A percentile compares a stretch with the other conserved stretches of the same genome.
Conservation (phyloP, 2,888 invertebrate genomes). For the Platycnemis pennipes region DNA sequence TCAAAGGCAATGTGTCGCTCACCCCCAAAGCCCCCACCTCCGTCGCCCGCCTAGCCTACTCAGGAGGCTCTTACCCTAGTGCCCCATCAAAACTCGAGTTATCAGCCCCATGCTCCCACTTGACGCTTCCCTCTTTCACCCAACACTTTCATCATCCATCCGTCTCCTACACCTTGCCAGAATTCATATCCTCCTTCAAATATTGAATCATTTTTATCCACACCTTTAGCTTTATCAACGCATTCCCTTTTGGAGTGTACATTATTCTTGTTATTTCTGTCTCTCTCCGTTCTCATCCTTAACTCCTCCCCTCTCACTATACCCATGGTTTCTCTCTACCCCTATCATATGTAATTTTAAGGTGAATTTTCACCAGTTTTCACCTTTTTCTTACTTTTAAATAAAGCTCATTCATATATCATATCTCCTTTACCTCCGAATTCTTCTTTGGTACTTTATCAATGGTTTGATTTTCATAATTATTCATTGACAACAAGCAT, state of each 20-base stretch:
- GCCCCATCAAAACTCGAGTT: neutral
- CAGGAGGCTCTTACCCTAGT: neutral
- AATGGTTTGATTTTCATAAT: too few relatives aligned
- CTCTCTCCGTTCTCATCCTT: neutral
- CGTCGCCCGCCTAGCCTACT: neutral
- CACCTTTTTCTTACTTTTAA: too few relatives aligned
- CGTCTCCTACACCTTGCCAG: neutral
- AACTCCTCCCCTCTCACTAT: too few relatives aligned
- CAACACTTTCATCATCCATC: neutral
- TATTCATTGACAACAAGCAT: too few relatives aligned
- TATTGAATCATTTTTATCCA: slow-evolving; percentile 2
- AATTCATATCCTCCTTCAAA: neutral
- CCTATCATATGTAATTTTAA: too few relatives aligned
- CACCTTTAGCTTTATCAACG: neutral
- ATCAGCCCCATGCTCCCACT: neutral
- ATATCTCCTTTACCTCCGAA: neutral
- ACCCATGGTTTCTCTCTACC: neutral
- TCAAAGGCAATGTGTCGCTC: slow-evolving; percentile 26
- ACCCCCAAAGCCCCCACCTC: neutral
- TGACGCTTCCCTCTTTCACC: neutral
- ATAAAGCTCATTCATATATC: too few relatives aligned
- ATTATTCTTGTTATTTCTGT: neutral
- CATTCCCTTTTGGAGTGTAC: neutral
- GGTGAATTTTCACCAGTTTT: too few relatives aligned
- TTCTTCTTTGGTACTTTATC: too few relatives aligned